Base-by-base conservation (phyloP, 2,888 invertebrate species). In the Romanomermis culicivorax region DNA sequence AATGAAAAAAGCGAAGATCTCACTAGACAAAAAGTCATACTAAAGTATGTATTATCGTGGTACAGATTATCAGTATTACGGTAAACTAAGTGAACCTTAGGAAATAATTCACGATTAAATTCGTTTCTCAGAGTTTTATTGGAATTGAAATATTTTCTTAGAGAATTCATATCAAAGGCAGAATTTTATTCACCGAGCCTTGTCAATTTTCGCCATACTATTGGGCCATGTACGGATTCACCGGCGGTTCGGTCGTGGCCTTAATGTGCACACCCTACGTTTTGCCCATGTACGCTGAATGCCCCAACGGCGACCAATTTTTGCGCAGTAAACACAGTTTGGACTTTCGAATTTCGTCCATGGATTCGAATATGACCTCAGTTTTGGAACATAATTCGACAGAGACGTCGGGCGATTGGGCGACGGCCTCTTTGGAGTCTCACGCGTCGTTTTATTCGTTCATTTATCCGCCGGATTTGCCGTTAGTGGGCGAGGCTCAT, bases 321-420 rank as follows among this genome's bases (percentile, higher is more conserved):
- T 91, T 97, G 76, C 97, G 97, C 74, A 91, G 89, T 71, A 97
- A 97, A 75, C 97, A 97, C 76, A 91, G 93, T 70, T 78, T 99
- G 65, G 95, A 97, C 73, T 79, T 97, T 56, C 20, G 24, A 52
- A 42, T 56, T 25, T 30, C 1, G 14, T 52, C 55, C 20, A 2
- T 25, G 42, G 57, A 60, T 23, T 24, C 52, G 1, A 56, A 55
- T 48, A 59, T 67, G 30, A 60, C 59, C 27, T 52, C 56, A 3
- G 59, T 68, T 57, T 57, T 68, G 17, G 66, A 68, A 53, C 51
- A 65, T 26, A 55, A 55, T 24, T 64, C 64, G 20, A 50, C 56
- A 4, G 59, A 60, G 29, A 54, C 61, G 11, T 62, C 63, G n/a
- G 36, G 36, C 7, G 17, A 17, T 11, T 36, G 17, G 7, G 36